Evolutionary conservation across 92 coral and sea anemone species (phyloP).

Genomic region (Meandrina meandrites): DNA sequence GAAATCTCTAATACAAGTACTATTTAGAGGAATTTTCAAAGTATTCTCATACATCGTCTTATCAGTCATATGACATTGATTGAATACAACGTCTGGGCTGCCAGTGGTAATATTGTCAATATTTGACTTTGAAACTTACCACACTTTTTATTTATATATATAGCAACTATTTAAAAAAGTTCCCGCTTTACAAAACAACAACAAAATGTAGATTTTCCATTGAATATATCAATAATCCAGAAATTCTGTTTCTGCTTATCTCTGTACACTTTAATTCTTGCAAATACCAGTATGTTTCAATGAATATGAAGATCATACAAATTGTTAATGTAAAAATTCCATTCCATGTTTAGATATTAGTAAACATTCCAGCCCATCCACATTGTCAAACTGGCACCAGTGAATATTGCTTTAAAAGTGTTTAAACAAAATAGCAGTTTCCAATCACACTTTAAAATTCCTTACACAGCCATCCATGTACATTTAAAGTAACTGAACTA

Average conservation of each 20-base stretch:
- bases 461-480: background rate
- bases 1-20: no score
- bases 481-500: background rate
- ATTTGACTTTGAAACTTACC: background rate
- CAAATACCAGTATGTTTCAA: background rate
- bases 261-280: background rate
- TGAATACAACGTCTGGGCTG: no score
- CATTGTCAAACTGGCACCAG: background rate
- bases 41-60: no score
- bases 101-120: background rate
- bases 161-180: background rate
- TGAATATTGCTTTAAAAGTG: background rate
- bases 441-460: background rate
- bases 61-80: no score
- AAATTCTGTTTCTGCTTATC: background rate
- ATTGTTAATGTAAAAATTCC: background rate
- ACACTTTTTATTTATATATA: background rate
- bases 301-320: background rate
- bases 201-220: background rate
- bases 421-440: background rate
- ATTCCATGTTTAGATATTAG: background rate
- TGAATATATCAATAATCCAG: background rate
- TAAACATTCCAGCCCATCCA: background rate
- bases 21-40: no score
- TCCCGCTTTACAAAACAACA: background rate